Evolutionary conservation across 1,140 invertebrate species (phyloP).

Genomic region (Muscidifurax raptorellus): DNA sequence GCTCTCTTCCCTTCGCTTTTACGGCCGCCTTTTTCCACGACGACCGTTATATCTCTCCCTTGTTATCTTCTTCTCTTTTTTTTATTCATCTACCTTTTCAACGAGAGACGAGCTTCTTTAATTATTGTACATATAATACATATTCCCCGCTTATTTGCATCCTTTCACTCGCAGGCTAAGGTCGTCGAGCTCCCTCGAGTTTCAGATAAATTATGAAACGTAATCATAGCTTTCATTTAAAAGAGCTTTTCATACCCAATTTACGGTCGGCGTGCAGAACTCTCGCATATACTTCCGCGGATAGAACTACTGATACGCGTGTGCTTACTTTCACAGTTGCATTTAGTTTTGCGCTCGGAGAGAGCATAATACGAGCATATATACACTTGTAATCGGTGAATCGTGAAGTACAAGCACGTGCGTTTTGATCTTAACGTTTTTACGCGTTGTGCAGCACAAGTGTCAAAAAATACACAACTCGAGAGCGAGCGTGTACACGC

Average conservation of each 20-base stretch:
- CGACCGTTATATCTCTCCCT: background rate
- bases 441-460: too few relatives aligned
- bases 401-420: background rate
- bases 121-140: background rate
- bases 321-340: constrained; percentile 3
- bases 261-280: background rate
- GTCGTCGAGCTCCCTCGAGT: background rate
- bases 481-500: background rate
- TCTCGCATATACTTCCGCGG: background rate
- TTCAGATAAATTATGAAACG: constrained; percentile 20
- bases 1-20: background rate
- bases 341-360: background rate
- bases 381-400: too few relatives aligned
- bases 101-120: background rate
- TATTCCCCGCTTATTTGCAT: background rate
- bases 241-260: constrained; percentile 24
- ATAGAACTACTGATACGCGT: constrained; percentile 1
- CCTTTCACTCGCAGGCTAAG: background rate
- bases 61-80: background rate
- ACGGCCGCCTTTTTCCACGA: background rate
- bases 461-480: background rate
- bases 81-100: background rate
- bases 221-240: constrained; percentile 29
- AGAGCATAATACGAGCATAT: too few relatives aligned
- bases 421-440: background rate